Conservation (phyloP, 1,140 invertebrate genomes). For the Cecropterus lyciades region DNA sequence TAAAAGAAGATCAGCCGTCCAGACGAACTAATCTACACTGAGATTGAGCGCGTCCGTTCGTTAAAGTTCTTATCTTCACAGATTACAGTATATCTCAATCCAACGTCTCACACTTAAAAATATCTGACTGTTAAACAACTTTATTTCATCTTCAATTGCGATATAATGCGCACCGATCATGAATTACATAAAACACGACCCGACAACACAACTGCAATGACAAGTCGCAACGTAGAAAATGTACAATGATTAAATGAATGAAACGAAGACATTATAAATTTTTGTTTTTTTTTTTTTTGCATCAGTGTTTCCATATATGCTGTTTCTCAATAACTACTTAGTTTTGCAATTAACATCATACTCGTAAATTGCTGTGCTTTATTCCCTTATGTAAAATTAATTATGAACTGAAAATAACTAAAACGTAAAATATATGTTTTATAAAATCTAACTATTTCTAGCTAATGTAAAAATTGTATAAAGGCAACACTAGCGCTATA, state of each 20-base stretch:
- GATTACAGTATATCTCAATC: slow-evolving; percentile 39
- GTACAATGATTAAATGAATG: not conserved
- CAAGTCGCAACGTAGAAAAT: not conserved
- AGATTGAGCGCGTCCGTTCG: slow-evolving; percentile 62
- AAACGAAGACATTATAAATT: not conserved
- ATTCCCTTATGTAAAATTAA: too few species aligned
- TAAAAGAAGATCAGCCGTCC: slow-evolving; percentile 42
- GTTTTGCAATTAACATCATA: too few species aligned
- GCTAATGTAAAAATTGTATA: too few species aligned
- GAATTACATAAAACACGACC: slow-evolving; percentile 6
- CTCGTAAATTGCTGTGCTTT: too few species aligned
- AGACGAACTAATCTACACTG: slow-evolving; percentile 73
- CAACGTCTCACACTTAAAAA: slow-evolving; percentile 18
- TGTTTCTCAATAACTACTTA: too few species aligned
- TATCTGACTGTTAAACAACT: slow-evolving; percentile 10
- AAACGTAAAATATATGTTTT: too few species aligned
- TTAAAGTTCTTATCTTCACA: slow-evolving; percentile 42
- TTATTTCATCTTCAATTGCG: slow-evolving; percentile 38
- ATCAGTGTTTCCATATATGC: not conserved
- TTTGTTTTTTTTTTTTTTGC: not conserved
- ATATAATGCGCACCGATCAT: slow-evolving; percentile 27
- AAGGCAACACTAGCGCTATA: too few species aligned
- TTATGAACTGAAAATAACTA: too few species aligned
- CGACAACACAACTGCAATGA: not conserved
- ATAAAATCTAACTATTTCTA: too few species aligned